These are phyloP conservation scores for Ceyx melanurus DNA, from an alignment of 2,113 vertebrate species.

Conservation along the genomic window DNA sequence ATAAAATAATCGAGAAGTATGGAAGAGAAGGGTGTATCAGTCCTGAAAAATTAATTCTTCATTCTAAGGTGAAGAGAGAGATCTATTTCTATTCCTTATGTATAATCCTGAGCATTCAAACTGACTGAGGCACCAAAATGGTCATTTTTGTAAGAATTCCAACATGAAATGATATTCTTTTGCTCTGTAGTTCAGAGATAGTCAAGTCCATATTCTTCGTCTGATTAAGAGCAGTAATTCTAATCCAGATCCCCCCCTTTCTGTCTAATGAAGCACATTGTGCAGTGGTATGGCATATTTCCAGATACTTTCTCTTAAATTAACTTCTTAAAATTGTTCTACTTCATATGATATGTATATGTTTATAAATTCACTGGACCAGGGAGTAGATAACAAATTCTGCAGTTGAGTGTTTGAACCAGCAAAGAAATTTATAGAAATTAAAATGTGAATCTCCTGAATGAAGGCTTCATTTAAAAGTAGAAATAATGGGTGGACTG, in stretches of 20 bases:
- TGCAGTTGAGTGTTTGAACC: not conserved
- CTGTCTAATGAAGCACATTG: not conserved
- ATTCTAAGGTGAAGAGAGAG: constrained; percentile 20
- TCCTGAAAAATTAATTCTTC: constrained; percentile 27
- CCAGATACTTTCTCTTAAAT: not conserved
- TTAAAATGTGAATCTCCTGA: not conserved
- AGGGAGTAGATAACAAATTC: not conserved
- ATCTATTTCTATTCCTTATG: constrained; percentile 35
- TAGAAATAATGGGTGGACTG: not conserved
- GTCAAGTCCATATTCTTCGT: not conserved
- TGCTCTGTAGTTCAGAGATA: not conserved
- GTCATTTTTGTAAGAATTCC: not conserved
- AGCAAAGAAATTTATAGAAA: not conserved
- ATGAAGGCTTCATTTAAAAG: not conserved
- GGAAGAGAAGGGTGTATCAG: not conserved
- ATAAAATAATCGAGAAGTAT: not conserved
- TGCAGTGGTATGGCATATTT: not conserved
- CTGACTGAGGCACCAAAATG: not conserved
- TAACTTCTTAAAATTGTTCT: not conserved
- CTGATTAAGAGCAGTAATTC: not conserved
- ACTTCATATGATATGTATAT: not conserved
- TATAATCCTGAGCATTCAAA: not conserved
- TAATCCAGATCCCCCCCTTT: not conserved
- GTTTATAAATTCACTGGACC: not conserved
- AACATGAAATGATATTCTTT: not conserved